Evolutionary conservation across 2,797 vertebrate species (phyloP).

Genomic region (Poeciliopsis infans): DNA sequence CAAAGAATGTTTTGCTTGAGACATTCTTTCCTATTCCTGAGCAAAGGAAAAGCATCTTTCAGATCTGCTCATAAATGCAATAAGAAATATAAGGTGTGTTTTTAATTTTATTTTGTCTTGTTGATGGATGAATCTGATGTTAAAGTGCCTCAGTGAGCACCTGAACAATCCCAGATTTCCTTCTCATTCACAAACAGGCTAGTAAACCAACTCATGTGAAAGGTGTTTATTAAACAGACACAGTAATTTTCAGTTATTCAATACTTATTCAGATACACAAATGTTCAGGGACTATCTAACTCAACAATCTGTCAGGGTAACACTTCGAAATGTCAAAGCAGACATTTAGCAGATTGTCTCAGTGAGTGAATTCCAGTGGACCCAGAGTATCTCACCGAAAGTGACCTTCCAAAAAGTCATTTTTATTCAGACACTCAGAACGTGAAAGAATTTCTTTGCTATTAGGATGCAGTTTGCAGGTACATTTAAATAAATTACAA

Average conservation of each 20-base stretch:
- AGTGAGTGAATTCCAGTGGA: not conserved
- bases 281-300: not conserved
- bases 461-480: not conserved
- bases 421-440: not conserved
- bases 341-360: not conserved
- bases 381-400: not conserved
- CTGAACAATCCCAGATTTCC: not conserved
- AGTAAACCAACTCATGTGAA: not conserved
- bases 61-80: not conserved
- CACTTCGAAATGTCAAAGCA: not conserved
- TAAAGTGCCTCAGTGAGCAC: not conserved
- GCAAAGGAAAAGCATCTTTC: not conserved
- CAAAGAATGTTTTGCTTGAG: not conserved
- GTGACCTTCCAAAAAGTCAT: not conserved
- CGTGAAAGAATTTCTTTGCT: not conserved
- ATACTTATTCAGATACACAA: not conserved
- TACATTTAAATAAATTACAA: not conserved
- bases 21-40: not conserved
- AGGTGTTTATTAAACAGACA: not conserved
- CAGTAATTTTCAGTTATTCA: not conserved
- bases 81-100: not conserved
- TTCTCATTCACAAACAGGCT: not conserved
- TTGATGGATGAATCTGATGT: not conserved
- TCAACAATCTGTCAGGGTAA: conserved; percentile 2
- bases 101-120: not conserved